phyloP scores from a whole-genome alignment of 2,113 vertebrate genomes.

The Tenebrosternarchus preto region DNA sequence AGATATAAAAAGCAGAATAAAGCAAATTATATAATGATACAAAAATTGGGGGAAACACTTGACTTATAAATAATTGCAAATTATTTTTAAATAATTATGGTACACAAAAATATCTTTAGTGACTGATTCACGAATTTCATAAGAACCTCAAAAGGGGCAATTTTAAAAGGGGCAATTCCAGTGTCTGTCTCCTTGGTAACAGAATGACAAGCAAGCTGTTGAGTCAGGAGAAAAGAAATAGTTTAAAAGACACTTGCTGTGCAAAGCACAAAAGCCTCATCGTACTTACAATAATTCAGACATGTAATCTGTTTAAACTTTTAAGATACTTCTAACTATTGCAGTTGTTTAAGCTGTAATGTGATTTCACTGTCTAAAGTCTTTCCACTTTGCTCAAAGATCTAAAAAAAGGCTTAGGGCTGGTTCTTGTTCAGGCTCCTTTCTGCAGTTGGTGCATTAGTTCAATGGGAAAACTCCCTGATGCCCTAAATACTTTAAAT shows the following conservation, averaged over 20 bases:
- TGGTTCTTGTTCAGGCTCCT: neutral
- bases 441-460: neutral
- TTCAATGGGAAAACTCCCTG: neutral
- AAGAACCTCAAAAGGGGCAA: neutral
- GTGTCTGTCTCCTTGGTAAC: constrained; percentile 34
- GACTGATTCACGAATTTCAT: neutral
- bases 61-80: too few relatives aligned
- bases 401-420: neutral
- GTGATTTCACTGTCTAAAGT: neutral
- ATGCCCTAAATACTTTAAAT: neutral
- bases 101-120: too few relatives aligned
- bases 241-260: neutral
- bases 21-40: neutral
- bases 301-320: neutral
- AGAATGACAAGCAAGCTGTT: constrained; percentile 5
- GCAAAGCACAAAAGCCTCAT: constrained; percentile 20
- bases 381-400: too few relatives aligned
- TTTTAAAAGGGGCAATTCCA: neutral
- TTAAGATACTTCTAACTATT: neutral
- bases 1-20: constrained; percentile 1
- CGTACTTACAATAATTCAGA: neutral
- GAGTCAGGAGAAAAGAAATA: constrained; percentile 2
- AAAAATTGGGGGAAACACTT: neutral
- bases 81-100: too few relatives aligned
- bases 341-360: neutral